Evolutionary conservation across 2,888 invertebrate genomes (phyloP), one percentile per base, ranked within the genome.

Genomic region (Drosophila anceps): DNA sequence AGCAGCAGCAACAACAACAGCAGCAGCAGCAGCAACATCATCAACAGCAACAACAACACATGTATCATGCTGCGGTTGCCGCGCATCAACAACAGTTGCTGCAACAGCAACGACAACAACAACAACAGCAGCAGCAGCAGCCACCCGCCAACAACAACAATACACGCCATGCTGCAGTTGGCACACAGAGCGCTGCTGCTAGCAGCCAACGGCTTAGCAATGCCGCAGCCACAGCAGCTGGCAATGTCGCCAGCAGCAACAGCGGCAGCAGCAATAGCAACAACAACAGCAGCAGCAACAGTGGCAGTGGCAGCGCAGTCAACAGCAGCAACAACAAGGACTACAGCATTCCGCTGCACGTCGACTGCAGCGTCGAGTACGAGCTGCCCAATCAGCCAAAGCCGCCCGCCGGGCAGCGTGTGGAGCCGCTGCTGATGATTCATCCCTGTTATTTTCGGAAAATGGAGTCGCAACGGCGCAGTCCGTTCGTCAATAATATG

Each of bases 311-410:
- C 69, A 73, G 39, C 12, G 27, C 54, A 39, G 29, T 39, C 54
- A 39, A 18, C 92, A 79, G 84, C 70, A 73, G 95, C 93, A 97
- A 96, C 70, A 73, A 95, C 93, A 97, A 96, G 94, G 97, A 97
- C 93, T 97, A 96, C 94, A 96, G 96, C 93, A 95, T 96, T 93
- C 97, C 97, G 91, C 94, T 97, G 93, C 97, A 97, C 94, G 97
- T 97, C 93, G 97, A 97, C 94, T 97, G 97, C 94, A 97, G 97
- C 94, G 97, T 97, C 91, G 97, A 97, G 94, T 97, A 97, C 94
- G 97, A 97, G 94, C 94, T 97, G 93, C 97, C 97, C 91, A 97
- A 97, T 93, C 96, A 96, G 94, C 96, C 97, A 85, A 97, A 97
- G 94, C 97, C 97, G 88, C 97, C 97, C 87, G 96, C 96, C 92